phyloP scores from a whole-genome alignment of 2,797 vertebrate species.

The Gallinago nigripennis region DNA sequence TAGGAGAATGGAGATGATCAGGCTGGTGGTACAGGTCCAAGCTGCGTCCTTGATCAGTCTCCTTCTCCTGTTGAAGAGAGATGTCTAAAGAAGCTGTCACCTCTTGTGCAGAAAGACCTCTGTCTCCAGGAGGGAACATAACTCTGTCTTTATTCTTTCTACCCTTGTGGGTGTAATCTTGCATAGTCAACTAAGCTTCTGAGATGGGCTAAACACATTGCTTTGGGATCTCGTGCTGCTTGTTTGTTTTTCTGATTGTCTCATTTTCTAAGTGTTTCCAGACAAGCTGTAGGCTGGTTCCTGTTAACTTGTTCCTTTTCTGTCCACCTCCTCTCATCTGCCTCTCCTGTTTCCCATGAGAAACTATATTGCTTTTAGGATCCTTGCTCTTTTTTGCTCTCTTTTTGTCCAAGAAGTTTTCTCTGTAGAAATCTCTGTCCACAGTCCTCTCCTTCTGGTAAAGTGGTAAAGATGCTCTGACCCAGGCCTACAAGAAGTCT shows the following conservation, averaged over 20 bases:
- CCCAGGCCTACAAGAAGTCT: neutral
- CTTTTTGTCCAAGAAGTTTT: neutral
- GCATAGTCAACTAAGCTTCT: rapidly evolving
- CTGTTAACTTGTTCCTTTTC: neutral
- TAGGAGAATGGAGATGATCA: neutral
- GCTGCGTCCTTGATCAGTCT: neutral
- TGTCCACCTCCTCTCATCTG: neutral
- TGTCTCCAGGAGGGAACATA: neutral
- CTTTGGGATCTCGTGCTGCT: neutral
- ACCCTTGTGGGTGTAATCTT: neutral
- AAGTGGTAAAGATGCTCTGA: neutral
- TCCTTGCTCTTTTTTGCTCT: neutral
- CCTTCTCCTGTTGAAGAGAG: neutral
- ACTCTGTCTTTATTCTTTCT: neutral
- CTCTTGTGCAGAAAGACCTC: neutral
- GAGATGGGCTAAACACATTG: neutral
- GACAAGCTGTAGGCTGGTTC: neutral
- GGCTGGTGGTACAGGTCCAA: neutral
- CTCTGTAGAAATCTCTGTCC: neutral
- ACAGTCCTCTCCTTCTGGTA: neutral
- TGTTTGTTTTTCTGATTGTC: neutral
- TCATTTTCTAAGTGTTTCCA: slow-evolving; percentile 31
- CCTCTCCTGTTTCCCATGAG: neutral
- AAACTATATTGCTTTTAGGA: neutral
- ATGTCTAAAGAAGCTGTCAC: neutral